Evolutionary conservation across 2,888 invertebrate species (phyloP).

Genomic region (Phyllotreta cruciferae): DNA sequence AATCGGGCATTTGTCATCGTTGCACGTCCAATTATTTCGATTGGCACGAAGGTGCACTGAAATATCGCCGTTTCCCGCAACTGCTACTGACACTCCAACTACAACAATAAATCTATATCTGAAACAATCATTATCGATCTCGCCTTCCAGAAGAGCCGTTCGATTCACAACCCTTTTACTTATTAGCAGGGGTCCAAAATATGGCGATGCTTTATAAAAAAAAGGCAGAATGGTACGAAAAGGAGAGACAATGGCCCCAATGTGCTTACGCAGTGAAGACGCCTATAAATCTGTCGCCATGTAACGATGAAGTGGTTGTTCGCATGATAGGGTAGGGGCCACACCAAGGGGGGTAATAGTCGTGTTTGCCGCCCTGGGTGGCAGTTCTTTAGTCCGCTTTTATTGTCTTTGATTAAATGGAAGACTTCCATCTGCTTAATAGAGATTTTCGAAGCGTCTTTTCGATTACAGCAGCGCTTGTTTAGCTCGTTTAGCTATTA

Average conservation of each 20-base stretch:
- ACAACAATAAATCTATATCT: too few species aligned
- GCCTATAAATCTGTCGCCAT: constrained; percentile 46
- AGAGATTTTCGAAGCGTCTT: constrained; percentile 15
- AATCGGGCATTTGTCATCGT: too few species aligned
- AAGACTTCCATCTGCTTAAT: constrained; percentile 26
- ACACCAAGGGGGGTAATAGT: constrained; percentile 33
- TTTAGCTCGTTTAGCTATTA: neutral
- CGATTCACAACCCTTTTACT: too few species aligned
- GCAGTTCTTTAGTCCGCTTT: constrained; percentile 26
- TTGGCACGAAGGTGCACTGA: too few species aligned
- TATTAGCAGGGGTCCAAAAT: too few species aligned
- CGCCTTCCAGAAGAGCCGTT: too few species aligned
- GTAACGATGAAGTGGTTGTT: constrained; percentile 42
- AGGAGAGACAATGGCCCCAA: constrained; percentile 36
- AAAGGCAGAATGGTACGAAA: constrained; percentile 20
- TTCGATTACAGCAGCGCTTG: neutral
- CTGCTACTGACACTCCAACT: too few species aligned
- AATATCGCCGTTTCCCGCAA: too few species aligned
- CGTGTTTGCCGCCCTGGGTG: constrained; percentile 32
- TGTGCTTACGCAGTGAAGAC: constrained; percentile 36
- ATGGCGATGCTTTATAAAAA: neutral
- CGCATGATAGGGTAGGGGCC: constrained; percentile 10
- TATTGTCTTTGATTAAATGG: constrained; percentile 29
- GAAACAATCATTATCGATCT: too few species aligned
- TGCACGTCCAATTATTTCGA: too few species aligned